A percentile compares a stretch with the other conserved stretches of the same genome.
These are phyloP conservation scores for Latrodectus elegans DNA, from an alignment of 2,888 invertebrate genomes.

Conservation along the genomic window DNA sequence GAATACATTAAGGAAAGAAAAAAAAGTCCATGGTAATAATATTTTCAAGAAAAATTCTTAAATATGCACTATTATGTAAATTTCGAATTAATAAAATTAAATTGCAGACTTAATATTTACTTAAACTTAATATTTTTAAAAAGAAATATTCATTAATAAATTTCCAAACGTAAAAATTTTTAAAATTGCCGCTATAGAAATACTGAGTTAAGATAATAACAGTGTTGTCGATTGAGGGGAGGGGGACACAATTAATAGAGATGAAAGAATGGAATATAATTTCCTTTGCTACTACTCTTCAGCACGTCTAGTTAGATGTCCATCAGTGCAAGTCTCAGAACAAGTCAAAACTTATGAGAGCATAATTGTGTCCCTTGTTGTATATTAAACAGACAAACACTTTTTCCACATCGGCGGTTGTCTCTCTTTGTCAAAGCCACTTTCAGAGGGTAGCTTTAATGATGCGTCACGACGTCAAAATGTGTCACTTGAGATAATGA, in stretches of 20 bases:
- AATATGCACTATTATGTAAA: too few relatives aligned
- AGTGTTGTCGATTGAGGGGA: not conserved
- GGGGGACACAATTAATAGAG: not conserved
- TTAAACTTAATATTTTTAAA: too few relatives aligned
- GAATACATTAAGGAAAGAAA: too few relatives aligned
- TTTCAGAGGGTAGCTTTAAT: conserved; percentile 44
- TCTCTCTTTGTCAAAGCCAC: conserved; percentile 54
- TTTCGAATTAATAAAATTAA: too few relatives aligned
- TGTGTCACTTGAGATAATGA: conserved; percentile 51
- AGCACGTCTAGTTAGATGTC: conserved; percentile 11
- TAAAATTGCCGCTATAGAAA: too few relatives aligned
- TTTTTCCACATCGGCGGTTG: conserved; percentile 47
- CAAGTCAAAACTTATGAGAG: conserved; percentile 44
- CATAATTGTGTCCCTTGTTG: conserved; percentile 59
- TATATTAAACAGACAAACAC: conserved; percentile 63
- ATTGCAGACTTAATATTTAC: too few relatives aligned
- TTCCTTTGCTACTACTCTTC: conserved; percentile 32
- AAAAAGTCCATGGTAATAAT: too few relatives aligned
- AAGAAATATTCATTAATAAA: too few relatives aligned
- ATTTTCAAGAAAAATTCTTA: too few relatives aligned
- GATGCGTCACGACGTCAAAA: conserved; percentile 47
- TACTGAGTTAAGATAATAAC: too few relatives aligned
- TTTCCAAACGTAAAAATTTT: too few relatives aligned
- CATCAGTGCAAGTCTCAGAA: conserved; percentile 42
- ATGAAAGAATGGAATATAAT: conserved; percentile 15